Evolutionary conservation across 2,797 vertebrate species (phyloP).

Genomic region (Intellagama lesueurii): DNA sequence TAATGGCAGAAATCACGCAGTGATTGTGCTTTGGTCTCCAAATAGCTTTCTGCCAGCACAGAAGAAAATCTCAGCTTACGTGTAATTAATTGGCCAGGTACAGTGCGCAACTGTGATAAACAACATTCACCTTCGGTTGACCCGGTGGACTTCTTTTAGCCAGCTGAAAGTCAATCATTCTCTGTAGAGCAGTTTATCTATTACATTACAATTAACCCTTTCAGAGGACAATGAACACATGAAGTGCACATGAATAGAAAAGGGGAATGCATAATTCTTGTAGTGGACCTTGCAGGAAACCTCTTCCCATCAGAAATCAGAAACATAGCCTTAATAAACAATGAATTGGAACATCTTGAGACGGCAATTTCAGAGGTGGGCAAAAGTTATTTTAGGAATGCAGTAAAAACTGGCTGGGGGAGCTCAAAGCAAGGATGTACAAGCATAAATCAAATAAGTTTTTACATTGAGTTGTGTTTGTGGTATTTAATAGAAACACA

Average conservation of each 20-base stretch:
- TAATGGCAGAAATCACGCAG: not conserved
- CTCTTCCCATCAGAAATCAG: not conserved
- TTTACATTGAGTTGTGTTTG: not conserved
- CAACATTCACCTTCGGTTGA: not conserved
- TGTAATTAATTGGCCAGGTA: constrained; percentile 30
- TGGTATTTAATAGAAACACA: not conserved
- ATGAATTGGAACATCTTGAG: not conserved
- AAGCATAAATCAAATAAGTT: not conserved
- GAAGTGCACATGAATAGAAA: not conserved
- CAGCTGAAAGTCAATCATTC: not conserved
- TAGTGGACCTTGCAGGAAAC: not conserved
- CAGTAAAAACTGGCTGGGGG: not conserved
- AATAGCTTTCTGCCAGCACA: constrained; percentile 9
- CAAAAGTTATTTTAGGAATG: not conserved
- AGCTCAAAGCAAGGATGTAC: not conserved
- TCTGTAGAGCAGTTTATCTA: not conserved
- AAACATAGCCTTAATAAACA: not conserved
- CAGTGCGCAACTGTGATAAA: constrained; percentile 4
- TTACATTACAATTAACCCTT: constrained; percentile 6
- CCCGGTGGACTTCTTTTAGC: not conserved
- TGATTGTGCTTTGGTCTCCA: not conserved
- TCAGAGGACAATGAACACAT: not conserved
- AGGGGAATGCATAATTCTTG: not conserved
- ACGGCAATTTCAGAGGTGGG: not conserved
- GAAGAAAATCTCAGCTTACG: constrained; percentile 1